Percentiles rank a stretch among this genome's conserved stretches.
These are phyloP conservation scores for Pagrus major DNA, from an alignment of 2,113 vertebrate species.

Conservation along the genomic window DNA sequence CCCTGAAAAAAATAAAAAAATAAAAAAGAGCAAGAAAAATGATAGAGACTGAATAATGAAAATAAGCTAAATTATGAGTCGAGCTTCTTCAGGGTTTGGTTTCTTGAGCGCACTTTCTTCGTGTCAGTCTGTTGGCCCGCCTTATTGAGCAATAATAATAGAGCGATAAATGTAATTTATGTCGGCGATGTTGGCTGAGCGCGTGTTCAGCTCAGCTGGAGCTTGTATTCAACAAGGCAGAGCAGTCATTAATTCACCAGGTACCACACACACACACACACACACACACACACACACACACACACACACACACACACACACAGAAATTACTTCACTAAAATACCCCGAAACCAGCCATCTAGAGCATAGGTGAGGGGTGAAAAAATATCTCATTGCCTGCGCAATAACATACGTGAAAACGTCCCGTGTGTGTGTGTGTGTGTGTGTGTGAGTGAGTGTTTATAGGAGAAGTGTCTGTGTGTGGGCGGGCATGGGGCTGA, in stretches of 20 bases:
- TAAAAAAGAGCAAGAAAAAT: background rate
- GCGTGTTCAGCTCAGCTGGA: conserved; percentile 75
- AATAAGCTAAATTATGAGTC: conserved; percentile 11
- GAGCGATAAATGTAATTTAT: conserved; percentile 75
- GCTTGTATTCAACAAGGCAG: conserved; percentile 58
- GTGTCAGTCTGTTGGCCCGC: conserved; percentile 62
- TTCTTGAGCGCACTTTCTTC: conserved; percentile 34
- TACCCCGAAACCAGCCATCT: conserved; percentile 54
- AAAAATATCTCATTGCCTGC: conserved; percentile 50
- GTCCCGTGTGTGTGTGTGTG: conserved; percentile 64
- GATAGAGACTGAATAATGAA: background rate
- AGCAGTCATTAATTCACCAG: conserved; percentile 77
- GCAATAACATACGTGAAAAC: conserved; percentile 65
- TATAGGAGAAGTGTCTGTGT: conserved; percentile 75
- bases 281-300: conserved; percentile 36
- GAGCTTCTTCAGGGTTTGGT: conserved; percentile 32
- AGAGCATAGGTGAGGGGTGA: conserved; percentile 61
- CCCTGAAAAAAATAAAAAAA: background rate
- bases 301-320: conserved; percentile 41
- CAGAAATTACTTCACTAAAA: conserved; percentile 56
- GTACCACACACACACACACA: conserved; percentile 53
- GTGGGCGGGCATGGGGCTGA: conserved; percentile 60
- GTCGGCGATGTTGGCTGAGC: conserved; percentile 59
- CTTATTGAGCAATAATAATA: conserved; percentile 71
- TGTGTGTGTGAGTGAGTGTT: conserved; percentile 68